Evolutionary conservation across 2,888 invertebrate species (phyloP), one percentile per base, ranked within the genome.

Genomic region (Diabrotica balteata): DNA sequence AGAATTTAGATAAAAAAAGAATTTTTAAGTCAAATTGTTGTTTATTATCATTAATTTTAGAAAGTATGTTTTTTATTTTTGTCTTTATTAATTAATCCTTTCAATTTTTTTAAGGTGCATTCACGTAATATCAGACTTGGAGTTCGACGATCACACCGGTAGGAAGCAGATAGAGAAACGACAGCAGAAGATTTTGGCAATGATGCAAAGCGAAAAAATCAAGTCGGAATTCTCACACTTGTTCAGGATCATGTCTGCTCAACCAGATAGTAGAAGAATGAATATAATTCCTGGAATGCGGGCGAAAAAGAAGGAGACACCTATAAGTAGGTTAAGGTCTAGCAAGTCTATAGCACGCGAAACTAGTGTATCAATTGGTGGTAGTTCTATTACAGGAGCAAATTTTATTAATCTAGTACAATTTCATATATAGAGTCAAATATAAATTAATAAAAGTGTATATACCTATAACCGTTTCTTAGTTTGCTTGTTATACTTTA

Each of bases 201-300:
- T 86, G 70, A 84, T 86, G 84, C 79, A 82, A 0, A 79, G 76
- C 2, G 72, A 77, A 4, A 80, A 83, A 8, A 80, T 85, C 78
- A 86, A 84, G 66, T 77, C 80, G 4, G 82, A 84, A 58, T 84
- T 84, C 49, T 80, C 84, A 4, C 82, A 82, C 73, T 78, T 87
- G 4, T 83, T 86, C 74, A 81, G 82, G 43, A 79, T 82, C 66
- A 86, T 87, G 85, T 77, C 83, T 0, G 81, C 81, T 2, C 82
- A 87, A 70, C 86, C 86, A 0, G 78, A 84, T 0, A 76, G 78
- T 4, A 77, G 87, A 53, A 78, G 86, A 63, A 79, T 87, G 76
- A 84, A 85, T 2, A 83, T 87, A 8, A 85, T 86, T 83, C 87
- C 87, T 10, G 69, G 67, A n/a, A 22, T 50, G 47, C 50, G 50